phyloP scores from a whole-genome alignment of 2,113 vertebrate genomes.

The Cephalopholis sonnerati region DNA sequence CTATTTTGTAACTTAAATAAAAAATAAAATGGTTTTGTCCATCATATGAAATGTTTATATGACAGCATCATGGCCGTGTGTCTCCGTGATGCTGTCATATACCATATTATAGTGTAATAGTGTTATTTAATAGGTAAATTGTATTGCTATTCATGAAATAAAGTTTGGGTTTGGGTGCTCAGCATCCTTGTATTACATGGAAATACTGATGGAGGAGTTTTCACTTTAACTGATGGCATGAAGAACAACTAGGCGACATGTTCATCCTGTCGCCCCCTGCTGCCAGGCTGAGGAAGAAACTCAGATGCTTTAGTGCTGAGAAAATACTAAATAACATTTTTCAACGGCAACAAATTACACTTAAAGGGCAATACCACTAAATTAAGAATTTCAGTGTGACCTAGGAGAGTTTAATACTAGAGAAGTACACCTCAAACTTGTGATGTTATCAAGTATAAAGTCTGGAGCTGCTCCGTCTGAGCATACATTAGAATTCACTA shows the following conservation, averaged over 20 bases:
- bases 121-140: slow-evolving; percentile 98
- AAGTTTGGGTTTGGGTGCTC: slow-evolving; percentile 96
- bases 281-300: slow-evolving; percentile 24
- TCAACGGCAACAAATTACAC: background rate
- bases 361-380: background rate
- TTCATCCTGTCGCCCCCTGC: slow-evolving; percentile 48
- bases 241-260: too few species aligned
- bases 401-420: too few species aligned
- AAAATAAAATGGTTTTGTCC: slow-evolving; percentile 85
- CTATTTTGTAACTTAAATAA: slow-evolving; percentile 88
- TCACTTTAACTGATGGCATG: slow-evolving; percentile 3
- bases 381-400: too few species aligned
- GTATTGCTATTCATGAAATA: slow-evolving; percentile 97
- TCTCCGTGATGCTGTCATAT: slow-evolving; percentile 69
- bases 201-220: slow-evolving; percentile 31
- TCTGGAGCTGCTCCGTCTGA: too few species aligned
- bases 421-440: too few species aligned
- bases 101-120: slow-evolving; percentile 84
- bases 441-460: too few species aligned
- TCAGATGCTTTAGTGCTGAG: too few species aligned
- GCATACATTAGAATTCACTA: too few species aligned
- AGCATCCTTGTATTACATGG: slow-evolving; percentile 66
- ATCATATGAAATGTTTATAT: slow-evolving; percentile 92
- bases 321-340: background rate
- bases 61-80: slow-evolving; percentile 66